phyloP scores from a whole-genome alignment of 2,797 vertebrate species.

The Pteropus rufus region DNA sequence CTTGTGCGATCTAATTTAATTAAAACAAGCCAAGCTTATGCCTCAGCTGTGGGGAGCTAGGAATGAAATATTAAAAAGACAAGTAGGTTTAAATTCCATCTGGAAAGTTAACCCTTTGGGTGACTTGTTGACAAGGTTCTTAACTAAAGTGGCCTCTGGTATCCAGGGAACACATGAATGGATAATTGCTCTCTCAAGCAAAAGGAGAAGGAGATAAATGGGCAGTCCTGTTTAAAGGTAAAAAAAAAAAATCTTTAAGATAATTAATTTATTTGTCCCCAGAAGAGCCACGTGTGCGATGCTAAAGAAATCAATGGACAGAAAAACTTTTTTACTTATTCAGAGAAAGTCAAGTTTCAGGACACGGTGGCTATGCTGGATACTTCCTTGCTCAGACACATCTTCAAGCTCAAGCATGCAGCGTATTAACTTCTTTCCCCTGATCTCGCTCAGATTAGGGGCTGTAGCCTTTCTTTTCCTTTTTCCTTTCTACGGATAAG shows the following conservation, averaged over 20 bases:
- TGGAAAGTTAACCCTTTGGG: slow-evolving; percentile 83
- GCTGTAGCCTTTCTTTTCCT: not conserved
- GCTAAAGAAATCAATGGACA: slow-evolving; percentile 11
- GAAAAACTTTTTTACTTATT: slow-evolving; percentile 52
- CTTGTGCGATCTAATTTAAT: slow-evolving; percentile 84
- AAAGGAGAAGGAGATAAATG: slow-evolving; percentile 65
- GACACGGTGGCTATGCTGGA: not conserved
- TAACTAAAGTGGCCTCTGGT: slow-evolving; percentile 73
- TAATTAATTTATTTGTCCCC: slow-evolving; percentile 72
- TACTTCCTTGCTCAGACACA: slow-evolving; percentile 26
- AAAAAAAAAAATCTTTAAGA: slow-evolving; percentile 68
- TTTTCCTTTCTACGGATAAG: not conserved
- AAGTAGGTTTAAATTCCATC: slow-evolving; percentile 79
- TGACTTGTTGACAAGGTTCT: slow-evolving; percentile 80
- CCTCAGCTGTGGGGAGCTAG: slow-evolving; percentile 80
- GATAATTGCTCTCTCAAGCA: slow-evolving; percentile 75
- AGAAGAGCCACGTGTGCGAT: slow-evolving; percentile 64
- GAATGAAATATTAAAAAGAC: slow-evolving; percentile 83
- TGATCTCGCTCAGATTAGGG: not conserved
- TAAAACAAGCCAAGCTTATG: slow-evolving; percentile 82
- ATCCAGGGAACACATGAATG: slow-evolving; percentile 75
- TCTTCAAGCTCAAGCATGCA: slow-evolving; percentile 31
- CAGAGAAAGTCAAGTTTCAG: slow-evolving; percentile 52
- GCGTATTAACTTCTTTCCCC: not conserved
- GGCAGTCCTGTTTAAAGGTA: slow-evolving; percentile 62